A percentile compares a stretch with the other conserved stretches of the same genome.
Conservation (phyloP, 2,888 invertebrate species). For the Ochropacha duplaris region DNA sequence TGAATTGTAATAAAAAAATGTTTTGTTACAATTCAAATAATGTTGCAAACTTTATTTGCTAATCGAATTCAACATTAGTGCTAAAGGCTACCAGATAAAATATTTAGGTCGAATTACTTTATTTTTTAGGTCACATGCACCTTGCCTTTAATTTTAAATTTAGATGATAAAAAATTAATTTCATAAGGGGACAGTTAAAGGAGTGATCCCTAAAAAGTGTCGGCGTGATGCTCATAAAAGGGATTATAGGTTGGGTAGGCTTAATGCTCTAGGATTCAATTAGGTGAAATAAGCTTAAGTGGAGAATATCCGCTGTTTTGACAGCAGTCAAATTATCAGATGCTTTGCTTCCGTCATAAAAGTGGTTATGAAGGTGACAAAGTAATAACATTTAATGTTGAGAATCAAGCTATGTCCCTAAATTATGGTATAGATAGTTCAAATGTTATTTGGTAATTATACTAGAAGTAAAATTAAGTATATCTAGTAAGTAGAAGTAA, state of each 20-base stretch:
- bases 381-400: constrained; percentile 23
- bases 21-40: too few species aligned
- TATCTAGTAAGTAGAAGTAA: too few species aligned
- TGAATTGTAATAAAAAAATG: neutral
- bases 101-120: neutral
- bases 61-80: neutral
- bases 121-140: constrained; percentile 38
- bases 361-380: constrained; percentile 52
- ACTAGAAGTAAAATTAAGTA: neutral
- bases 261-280: constrained; percentile 81
- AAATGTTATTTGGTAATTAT: neutral
- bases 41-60: too few species aligned
- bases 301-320: constrained; percentile 78
- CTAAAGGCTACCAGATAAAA: neutral
- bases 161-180: constrained; percentile 58
- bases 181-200: constrained; percentile 57
- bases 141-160: constrained; percentile 50
- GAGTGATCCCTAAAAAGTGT: constrained; percentile 62
- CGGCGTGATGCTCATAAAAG: constrained; percentile 77
- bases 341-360: constrained; percentile 64
- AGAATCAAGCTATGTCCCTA: constrained; percentile 20
- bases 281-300: constrained; percentile 82
- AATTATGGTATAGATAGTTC: neutral
- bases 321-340: constrained; percentile 76
- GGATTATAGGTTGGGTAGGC: constrained; percentile 74